These are phyloP conservation scores for Tortrix viridana DNA, from an alignment of 2,888 invertebrate genomes.

Conservation along the genomic window DNA sequence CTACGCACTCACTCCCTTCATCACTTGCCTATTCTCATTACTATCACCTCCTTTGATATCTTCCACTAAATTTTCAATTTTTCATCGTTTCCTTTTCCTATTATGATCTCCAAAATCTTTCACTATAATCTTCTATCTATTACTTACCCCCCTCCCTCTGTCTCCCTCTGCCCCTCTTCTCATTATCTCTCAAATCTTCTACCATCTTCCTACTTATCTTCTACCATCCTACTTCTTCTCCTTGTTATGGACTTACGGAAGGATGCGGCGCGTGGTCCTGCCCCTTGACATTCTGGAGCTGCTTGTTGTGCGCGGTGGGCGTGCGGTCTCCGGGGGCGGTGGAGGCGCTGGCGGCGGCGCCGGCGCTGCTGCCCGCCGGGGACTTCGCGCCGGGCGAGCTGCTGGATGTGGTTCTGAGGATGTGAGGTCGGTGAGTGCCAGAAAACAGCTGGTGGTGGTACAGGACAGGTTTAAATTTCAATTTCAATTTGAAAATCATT, in stretches of 20 bases:
- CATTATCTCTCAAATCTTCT: too few species aligned
- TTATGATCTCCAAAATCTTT: too few species aligned
- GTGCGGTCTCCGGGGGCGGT: conserved; percentile 82
- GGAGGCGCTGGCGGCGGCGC: conserved; percentile 75
- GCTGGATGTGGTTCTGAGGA: conserved; percentile 87
- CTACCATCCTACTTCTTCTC: background rate
- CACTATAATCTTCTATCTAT: background rate
- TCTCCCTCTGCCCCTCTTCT: too few species aligned
- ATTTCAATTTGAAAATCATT: too few species aligned
- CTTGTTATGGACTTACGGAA: conserved; percentile 85
- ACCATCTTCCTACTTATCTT: too few species aligned
- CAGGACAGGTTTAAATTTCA: too few species aligned
- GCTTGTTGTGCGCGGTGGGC: conserved; percentile 88
- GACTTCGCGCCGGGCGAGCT: conserved; percentile 89
- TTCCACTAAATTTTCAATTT: background rate
- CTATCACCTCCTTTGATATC: background rate
- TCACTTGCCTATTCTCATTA: background rate
- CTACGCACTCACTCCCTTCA: too few species aligned
- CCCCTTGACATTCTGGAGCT: conserved; percentile 90
- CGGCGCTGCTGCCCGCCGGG: conserved; percentile 88
- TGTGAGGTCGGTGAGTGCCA: background rate
- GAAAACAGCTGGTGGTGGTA: too few species aligned
- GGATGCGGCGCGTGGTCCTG: conserved; percentile 87
- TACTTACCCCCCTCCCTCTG: background rate
- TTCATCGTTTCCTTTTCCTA: background rate